Evolutionary conservation across 1,140 invertebrate species (phyloP), one percentile per base, ranked within the genome.

Genomic region (Probaryconus sp.): DNA sequence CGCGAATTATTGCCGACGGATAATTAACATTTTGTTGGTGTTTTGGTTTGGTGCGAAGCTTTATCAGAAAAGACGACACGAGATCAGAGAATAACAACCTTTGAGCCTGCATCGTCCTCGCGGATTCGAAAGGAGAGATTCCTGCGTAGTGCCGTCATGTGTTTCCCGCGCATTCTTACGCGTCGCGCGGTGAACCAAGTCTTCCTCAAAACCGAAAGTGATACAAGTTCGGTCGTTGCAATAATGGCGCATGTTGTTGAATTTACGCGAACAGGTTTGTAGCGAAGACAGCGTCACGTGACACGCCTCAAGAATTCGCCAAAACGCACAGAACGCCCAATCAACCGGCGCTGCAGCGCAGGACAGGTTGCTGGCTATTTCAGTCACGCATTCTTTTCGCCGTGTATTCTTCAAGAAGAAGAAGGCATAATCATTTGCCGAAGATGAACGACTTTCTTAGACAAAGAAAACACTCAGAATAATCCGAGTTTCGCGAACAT

Each of bases 61-160:
- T 58, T 61, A 68, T 74, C 61, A 69, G 47, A 68, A 63, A 60
- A 28, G 63, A 50, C 76, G 64, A 77, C 67, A 67, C 43, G 33
- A 24, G 21, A 50, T 56, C 28, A 63, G 60, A 70, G 65, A 77
- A 51, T 70, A 77, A 48, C 65, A 80, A 80, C 81, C 78, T 82
- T 82, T 82, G 72, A 81, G 71, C 65, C 71, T 74, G 17, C 45
- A 38, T 74, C 71, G 79, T 79, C 76, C 75, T 80, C 78, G 82
- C 71, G 74, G 76, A 82, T 83, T 83, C 63, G 83, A 83, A 84
- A 83, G 82, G 81, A 83, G 67, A 83, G 67, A 84, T 83, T 84
- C 81, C 77, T 79, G 55, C 72, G 71, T 67, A 68, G 77, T 84
- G 81, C 63, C 74, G 83, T 83, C 81, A 84, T 58, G 79, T 76